phyloP scores from a whole-genome alignment of 1,140 invertebrate genomes.

The Tenebrio molitor region DNA sequence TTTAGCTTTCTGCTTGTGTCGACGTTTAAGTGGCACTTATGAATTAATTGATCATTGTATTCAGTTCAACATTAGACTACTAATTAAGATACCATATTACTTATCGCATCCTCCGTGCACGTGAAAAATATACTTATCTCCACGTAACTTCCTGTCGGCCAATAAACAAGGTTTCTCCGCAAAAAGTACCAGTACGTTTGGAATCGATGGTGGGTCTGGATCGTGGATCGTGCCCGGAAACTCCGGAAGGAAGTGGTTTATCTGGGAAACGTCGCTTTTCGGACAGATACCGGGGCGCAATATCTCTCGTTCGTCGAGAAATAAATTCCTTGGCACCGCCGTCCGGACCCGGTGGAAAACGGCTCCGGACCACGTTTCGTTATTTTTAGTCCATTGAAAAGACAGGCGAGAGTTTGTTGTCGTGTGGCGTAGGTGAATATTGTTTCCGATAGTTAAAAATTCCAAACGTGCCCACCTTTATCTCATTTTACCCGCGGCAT shows the following conservation, averaged over 20 bases:
- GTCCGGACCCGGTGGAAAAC: neutral
- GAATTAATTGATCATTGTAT: constrained; percentile 43
- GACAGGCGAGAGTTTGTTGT: constrained; percentile 30
- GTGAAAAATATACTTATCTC: constrained; percentile 45
- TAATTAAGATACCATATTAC: constrained; percentile 45
- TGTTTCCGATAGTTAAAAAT: constrained; percentile 50
- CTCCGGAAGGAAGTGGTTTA: neutral
- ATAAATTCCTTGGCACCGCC: constrained; percentile 5
- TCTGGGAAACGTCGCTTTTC: neutral
- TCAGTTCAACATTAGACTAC: constrained; percentile 42
- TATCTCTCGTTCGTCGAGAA: neutral
- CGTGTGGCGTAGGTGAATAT: constrained; percentile 21
- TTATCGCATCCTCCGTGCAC: constrained; percentile 41
- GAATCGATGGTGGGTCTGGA: too few species aligned
- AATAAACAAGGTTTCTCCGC: constrained; percentile 22
- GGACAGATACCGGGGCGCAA: neutral
- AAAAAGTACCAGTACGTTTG: neutral
- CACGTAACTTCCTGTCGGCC: constrained; percentile 37
- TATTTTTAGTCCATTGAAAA: constrained; percentile 36
- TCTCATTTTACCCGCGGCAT: constrained; percentile 52
- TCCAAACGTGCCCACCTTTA: constrained; percentile 53
- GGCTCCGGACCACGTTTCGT: neutral
- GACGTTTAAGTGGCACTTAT: constrained; percentile 37
- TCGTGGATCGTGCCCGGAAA: neutral
- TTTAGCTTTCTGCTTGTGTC: constrained; percentile 23